These are phyloP conservation scores for Caprella mutica DNA, from an alignment of 2,888 invertebrate genomes.

Conservation along the genomic window DNA sequence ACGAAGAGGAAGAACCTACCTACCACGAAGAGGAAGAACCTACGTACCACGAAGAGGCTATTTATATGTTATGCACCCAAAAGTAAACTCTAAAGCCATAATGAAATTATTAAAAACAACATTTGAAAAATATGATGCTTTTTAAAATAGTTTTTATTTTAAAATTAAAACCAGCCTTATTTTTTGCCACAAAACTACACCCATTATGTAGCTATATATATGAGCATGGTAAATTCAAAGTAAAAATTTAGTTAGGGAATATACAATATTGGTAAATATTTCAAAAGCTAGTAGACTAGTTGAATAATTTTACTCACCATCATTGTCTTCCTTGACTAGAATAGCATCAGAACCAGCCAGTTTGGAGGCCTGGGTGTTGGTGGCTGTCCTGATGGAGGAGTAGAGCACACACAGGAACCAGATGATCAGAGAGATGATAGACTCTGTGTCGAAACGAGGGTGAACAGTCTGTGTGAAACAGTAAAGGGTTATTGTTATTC, in stretches of 20 bases:
- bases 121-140: too few relatives aligned
- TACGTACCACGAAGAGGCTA: too few relatives aligned
- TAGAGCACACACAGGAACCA: slow-evolving; percentile 94
- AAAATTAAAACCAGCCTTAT: background rate
- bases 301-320: slow-evolving; percentile 47
- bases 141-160: too few relatives aligned
- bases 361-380: slow-evolving; percentile 60
- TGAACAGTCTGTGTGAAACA: too few relatives aligned
- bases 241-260: background rate
- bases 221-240: background rate
- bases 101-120: too few relatives aligned
- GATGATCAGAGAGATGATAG: slow-evolving; percentile 79
- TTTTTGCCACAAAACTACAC: background rate
- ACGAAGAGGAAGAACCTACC: too few relatives aligned
- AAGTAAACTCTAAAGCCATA: too few relatives aligned
- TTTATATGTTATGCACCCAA: too few relatives aligned
- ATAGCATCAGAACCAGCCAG: slow-evolving; percentile 75
- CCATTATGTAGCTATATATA: background rate
- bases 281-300: background rate
- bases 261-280: background rate
- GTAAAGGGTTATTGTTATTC: too few relatives aligned
- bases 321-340: slow-evolving; percentile 57
- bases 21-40: too few relatives aligned
- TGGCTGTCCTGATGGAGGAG: slow-evolving; percentile 56
- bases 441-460: slow-evolving; percentile 69